Base-by-base conservation (phyloP, 2,113 vertebrate species). In the Eublepharis macularius region DNA sequence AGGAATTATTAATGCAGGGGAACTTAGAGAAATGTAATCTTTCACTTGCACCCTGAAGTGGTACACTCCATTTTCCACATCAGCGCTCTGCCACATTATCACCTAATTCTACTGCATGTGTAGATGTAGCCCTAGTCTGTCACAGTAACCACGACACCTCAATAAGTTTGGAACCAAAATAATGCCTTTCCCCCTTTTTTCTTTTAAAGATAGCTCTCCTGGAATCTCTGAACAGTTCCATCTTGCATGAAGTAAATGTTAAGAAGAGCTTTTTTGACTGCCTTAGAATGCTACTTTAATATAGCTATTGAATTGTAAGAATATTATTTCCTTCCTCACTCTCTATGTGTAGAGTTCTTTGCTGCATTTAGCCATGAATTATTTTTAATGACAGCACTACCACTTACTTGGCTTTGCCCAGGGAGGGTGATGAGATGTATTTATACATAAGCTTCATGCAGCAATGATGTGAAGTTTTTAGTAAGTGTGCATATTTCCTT, bases 381-480 rank as follows among this genome's bases (percentile, higher is more conserved):
- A 76, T 76, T 84, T 86, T 90, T 81, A 45, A 91, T 90, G 77
- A 84, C 14, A 89, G 34, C 79, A 85, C 90, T 92, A 91, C 78
- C 83, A 89, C 84, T 90, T 88, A 86, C 91, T 92, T 93, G 69
- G 72, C 29, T 90, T 88, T 92, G 93, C 79, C 90, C 80, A 89
- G 75, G 89, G 85, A 88, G 88, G 92, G 86, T 88, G 84, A 79
- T 34, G 51, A 54, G 36, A 41, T 76, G 91, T 88, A 90, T 90
- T 92, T 89, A 86, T 89, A 86, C 83, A 87, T 90, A 86, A 89
- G 89, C 83, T 92, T 82, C 84, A 39, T 45, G 84, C 45, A 90
- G 80, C 66, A 88, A 9, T 63, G 83, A 90, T 89, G 66, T 0
- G 2, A 80, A 65, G 68, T 63, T 75, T 80, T 83, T 92, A 87